Evolutionary conservation across 2,113 vertebrate genomes (phyloP).

Genomic region (Ictidomys tridecemlineatus): DNA sequence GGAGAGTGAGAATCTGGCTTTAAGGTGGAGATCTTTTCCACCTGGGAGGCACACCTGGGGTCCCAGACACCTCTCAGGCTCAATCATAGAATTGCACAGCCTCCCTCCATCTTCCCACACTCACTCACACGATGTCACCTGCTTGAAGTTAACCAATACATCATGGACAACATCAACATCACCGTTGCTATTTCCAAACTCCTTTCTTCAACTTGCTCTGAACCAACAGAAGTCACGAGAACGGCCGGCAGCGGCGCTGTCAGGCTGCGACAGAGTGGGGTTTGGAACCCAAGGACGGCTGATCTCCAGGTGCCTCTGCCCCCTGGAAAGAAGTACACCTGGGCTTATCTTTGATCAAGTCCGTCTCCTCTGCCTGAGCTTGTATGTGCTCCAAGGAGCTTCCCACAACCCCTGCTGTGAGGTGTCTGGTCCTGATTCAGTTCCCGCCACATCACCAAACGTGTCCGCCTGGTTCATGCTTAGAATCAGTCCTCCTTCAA

Average conservation of each 20-base stretch:
- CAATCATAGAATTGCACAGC: background rate
- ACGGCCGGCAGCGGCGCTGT: too few species aligned
- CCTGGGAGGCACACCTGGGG: background rate
- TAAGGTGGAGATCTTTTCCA: background rate
- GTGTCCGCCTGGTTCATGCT: background rate
- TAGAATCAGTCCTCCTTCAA: background rate
- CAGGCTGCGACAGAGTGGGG: fast-evolving
- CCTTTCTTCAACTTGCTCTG: background rate
- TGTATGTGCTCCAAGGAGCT: background rate
- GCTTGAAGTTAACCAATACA: background rate
- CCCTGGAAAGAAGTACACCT: background rate
- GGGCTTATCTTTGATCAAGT: background rate
- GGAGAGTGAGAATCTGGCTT: background rate
- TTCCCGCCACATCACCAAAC: background rate
- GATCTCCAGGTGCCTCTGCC: background rate
- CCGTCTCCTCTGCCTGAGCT: background rate
- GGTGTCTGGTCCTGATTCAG: background rate
- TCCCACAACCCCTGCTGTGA: background rate
- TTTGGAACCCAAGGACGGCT: background rate
- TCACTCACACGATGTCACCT: background rate
- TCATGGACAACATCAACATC: background rate
- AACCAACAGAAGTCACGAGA: background rate
- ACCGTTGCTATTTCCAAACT: background rate
- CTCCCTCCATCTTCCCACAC: background rate
- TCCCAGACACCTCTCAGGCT: background rate